A percentile compares a stretch with the other conserved stretches of the same genome.
Evolutionary conservation across 2,113 vertebrate genomes (phyloP).

Genomic region (Rhea pennata): DNA sequence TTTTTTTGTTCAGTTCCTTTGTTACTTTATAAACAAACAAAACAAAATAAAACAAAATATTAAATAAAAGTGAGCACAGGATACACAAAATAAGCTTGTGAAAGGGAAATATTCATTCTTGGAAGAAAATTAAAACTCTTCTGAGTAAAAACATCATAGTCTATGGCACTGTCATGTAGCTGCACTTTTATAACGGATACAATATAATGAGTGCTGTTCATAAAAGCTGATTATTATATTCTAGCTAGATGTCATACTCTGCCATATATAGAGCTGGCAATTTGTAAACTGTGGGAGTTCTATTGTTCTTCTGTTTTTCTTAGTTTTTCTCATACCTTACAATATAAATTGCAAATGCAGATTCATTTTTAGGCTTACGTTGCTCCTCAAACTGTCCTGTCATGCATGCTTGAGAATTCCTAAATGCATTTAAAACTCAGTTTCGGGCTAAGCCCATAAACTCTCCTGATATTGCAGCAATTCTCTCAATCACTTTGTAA

Average conservation of each 20-base stretch:
- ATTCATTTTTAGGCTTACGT: background rate
- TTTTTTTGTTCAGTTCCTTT: background rate
- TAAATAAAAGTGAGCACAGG: background rate
- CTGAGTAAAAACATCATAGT: conserved; percentile 32
- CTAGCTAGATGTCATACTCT: conserved; percentile 41
- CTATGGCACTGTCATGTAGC: conserved; percentile 36
- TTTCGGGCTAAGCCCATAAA: background rate
- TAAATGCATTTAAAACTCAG: background rate
- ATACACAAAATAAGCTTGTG: background rate
- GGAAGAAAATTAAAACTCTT: conserved; percentile 49
- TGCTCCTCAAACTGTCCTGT: background rate
- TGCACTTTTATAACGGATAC: conserved; percentile 47
- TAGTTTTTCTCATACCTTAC: background rate
- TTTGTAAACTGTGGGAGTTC: conserved; percentile 40
- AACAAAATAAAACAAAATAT: background rate
- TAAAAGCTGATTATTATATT: conserved; percentile 54
- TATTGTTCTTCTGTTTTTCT: background rate
- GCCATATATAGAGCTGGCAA: conserved; percentile 29
- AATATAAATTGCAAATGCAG: background rate
- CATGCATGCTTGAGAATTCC: background rate
- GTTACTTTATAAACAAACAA: background rate
- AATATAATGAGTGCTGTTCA: conserved; percentile 45
- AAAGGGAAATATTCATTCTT: background rate
- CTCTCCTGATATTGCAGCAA: background rate
- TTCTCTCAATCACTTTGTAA: background rate